Percentiles rank a stretch among this genome's conserved stretches.
Evolutionary conservation across 37 sponge, comb jelly and placozoan genomes (phyloP).

Genomic region (Axinella damicornis): DNA sequence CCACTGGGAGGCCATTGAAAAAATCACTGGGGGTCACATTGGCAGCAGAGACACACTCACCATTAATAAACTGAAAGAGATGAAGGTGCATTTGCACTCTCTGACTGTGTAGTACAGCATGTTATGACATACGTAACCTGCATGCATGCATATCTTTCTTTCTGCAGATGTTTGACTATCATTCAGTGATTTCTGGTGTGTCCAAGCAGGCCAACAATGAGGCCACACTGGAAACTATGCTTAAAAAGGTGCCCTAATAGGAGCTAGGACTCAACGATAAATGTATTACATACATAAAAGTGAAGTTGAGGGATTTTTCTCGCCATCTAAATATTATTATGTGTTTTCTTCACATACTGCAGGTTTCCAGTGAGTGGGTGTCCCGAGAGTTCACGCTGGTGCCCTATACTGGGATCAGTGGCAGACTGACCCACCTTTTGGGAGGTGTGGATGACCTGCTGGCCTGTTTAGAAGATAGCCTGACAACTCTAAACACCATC

Average conservation of each 20-base stretch:
- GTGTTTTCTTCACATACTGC: not conserved
- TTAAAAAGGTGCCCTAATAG: conserved; percentile 74
- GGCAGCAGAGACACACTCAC: not conserved
- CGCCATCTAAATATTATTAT: too few species aligned
- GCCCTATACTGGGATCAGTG: conserved; percentile 38
- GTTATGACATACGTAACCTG: too few species aligned
- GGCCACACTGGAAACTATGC: conserved; percentile 67
- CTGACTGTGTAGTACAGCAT: not conserved
- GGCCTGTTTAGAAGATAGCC: conserved; percentile 75
- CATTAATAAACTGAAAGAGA: conserved; percentile 6
- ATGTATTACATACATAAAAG: too few species aligned
- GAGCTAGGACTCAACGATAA: too few species aligned
- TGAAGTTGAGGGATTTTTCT: too few species aligned
- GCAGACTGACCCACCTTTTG: conserved; percentile 43
- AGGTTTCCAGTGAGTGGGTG: conserved; percentile 55
- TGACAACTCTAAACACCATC: conserved; percentile 75
- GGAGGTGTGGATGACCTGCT: conserved; percentile 73
- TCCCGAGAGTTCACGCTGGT: conserved; percentile 60
- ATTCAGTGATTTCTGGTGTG: conserved; percentile 34
- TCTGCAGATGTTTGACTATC: conserved; percentile 55
- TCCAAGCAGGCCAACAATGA: conserved; percentile 77
- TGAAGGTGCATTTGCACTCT: not conserved
- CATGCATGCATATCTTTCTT: too few species aligned
- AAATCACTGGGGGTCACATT: not conserved
- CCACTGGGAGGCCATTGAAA: conserved; percentile 56